Evolutionary conservation across 2,113 vertebrate genomes (phyloP).

Genomic region (Rhipidura dahli): DNA sequence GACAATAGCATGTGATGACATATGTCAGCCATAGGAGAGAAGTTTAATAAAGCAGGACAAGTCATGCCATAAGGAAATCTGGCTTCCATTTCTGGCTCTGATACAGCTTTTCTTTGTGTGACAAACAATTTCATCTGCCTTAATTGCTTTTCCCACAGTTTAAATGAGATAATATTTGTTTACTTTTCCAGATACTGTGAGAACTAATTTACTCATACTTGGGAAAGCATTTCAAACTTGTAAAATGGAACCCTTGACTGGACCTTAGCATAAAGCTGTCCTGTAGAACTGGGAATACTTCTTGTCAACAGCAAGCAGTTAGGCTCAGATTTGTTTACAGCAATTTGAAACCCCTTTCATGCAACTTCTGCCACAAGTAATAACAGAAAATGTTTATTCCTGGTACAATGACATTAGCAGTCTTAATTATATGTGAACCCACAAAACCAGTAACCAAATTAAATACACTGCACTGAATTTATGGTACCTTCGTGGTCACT

Average conservation of each 20-base stretch:
- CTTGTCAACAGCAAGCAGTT: background rate
- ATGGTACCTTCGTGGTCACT: background rate
- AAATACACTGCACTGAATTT: background rate
- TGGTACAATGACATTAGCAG: background rate
- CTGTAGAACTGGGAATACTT: background rate
- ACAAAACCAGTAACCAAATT: background rate
- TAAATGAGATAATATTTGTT: background rate
- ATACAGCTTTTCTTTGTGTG: background rate
- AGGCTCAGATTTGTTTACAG: background rate
- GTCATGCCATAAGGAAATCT: background rate
- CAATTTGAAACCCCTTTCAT: background rate
- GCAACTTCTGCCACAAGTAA: background rate
- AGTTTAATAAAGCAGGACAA: background rate
- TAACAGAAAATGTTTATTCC: background rate
- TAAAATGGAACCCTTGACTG: background rate
- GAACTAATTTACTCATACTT: background rate
- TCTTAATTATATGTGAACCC: background rate
- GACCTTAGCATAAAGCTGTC: background rate
- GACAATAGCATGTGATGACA: background rate
- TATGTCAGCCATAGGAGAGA: background rate
- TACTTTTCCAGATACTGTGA: background rate
- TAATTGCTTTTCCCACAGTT: conserved; percentile 8
- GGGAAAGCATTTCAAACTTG: background rate
- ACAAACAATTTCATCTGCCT: background rate
- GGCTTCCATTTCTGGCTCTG: background rate